Conservation (phyloP, 1,140 invertebrate genomes). For the Papilio glaucus region DNA sequence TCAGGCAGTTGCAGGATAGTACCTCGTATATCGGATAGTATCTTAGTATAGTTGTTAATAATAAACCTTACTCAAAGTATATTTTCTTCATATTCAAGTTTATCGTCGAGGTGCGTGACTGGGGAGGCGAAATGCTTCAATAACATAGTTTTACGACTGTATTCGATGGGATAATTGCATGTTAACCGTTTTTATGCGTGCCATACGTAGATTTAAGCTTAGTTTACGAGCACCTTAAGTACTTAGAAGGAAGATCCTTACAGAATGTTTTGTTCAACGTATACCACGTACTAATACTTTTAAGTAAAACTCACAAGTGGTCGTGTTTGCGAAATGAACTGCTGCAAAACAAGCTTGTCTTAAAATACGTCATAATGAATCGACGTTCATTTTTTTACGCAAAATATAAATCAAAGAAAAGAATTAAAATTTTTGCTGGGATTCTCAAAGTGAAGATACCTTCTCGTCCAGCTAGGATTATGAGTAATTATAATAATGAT, state of each 20-base stretch:
- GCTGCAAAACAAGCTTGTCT: background rate
- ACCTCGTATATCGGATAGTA: too few relatives aligned
- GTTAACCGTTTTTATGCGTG: slow-evolving; percentile 33
- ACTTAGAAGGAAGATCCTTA: background rate
- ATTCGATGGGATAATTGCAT: slow-evolving; percentile 31
- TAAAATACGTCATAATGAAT: too few relatives aligned
- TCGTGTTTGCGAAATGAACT: too few relatives aligned
- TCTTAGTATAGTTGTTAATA: background rate
- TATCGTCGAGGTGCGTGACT: slow-evolving; percentile 22
- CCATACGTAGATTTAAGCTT: slow-evolving; percentile 22
- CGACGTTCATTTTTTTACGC: too few relatives aligned
- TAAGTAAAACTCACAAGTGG: too few relatives aligned
- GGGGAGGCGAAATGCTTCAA: slow-evolving; percentile 14
- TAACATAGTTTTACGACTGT: slow-evolving; percentile 23
- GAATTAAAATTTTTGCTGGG: too few relatives aligned
- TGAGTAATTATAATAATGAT: too few relatives aligned
- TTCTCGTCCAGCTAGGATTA: too few relatives aligned
- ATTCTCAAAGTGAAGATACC: too few relatives aligned
- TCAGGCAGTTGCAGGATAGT: too few relatives aligned
- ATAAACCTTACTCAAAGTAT: background rate
- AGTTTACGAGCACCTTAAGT: slow-evolving; percentile 9
- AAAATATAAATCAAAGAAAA: too few relatives aligned
- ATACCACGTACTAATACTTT: background rate
- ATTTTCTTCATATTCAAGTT: slow-evolving; percentile 12
- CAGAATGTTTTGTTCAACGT: slow-evolving; percentile 6